phyloP scores from a whole-genome alignment of 2,113 vertebrate genomes.

The Symphodus melops region DNA sequence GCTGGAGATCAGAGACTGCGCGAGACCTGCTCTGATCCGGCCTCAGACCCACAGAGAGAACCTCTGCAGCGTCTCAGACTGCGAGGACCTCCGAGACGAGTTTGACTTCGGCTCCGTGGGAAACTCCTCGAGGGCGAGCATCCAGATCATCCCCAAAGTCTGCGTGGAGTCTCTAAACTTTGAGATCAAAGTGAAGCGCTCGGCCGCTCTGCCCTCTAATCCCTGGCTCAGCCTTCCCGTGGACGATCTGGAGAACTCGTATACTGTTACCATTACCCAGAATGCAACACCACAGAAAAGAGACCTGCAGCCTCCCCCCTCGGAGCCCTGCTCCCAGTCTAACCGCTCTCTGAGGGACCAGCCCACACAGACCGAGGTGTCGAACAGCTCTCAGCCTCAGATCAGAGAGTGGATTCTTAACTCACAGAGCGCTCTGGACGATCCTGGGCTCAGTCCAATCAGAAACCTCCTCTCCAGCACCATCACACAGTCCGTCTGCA shows the following conservation, averaged over 20 bases:
- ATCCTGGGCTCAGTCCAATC: slow-evolving; percentile 60
- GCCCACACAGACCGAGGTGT: slow-evolving; percentile 10
- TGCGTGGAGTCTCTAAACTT: slow-evolving; percentile 68
- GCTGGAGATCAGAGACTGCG: slow-evolving; percentile 47
- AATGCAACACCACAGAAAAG: slow-evolving; percentile 32
- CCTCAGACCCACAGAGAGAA: slow-evolving; percentile 49
- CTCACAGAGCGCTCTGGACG: slow-evolving; percentile 39
- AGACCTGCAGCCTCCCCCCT: not conserved
- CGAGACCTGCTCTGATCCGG: not conserved
- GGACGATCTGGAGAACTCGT: slow-evolving; percentile 77
- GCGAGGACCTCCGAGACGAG: slow-evolving; percentile 38
- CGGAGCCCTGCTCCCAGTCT: not conserved
- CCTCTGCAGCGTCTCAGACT: slow-evolving; percentile 38
- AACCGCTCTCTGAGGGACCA: slow-evolving; percentile 26
- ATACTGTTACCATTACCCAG: slow-evolving; percentile 76
- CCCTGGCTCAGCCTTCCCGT: slow-evolving; percentile 82
- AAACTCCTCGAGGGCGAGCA: slow-evolving; percentile 47
- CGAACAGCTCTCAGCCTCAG: not conserved
- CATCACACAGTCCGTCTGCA: slow-evolving; percentile 43
- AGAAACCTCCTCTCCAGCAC: slow-evolving; percentile 77
- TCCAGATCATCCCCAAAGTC: slow-evolving; percentile 70
- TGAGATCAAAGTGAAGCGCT: slow-evolving; percentile 77
- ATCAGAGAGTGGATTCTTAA: not conserved
- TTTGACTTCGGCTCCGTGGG: slow-evolving; percentile 25
- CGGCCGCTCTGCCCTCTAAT: slow-evolving; percentile 66